Conservation (phyloP, 2,888 invertebrate genomes). For the Trimorus sp. region DNA sequence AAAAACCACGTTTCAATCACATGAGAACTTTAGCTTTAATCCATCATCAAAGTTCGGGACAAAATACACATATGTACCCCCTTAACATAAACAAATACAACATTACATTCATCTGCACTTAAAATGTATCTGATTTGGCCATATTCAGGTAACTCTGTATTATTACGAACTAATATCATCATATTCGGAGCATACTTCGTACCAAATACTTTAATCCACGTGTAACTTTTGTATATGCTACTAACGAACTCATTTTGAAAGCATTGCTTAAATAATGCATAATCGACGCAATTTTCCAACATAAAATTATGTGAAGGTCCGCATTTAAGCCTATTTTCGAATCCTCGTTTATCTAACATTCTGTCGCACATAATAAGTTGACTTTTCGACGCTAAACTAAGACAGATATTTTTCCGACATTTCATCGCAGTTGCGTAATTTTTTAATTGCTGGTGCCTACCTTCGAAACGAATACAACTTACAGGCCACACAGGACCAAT, state of each 20-base stretch:
- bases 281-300: constrained; percentile 1
- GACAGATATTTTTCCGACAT: constrained; percentile 54
- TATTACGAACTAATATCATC: background rate
- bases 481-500: constrained; percentile 52
- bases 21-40: too few species aligned
- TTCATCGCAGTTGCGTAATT: constrained; percentile 26
- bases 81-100: too few species aligned
- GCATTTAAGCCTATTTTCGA: constrained; percentile 41
- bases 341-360: constrained; percentile 40
- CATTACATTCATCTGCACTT: background rate
- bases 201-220: constrained; percentile 16
- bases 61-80: too few species aligned
- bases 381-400: constrained; percentile 51
- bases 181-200: constrained; percentile 20
- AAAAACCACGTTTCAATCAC: too few species aligned
- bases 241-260: background rate
- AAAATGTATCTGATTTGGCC: constrained; percentile 29
- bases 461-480: constrained; percentile 58
- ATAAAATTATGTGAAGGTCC: constrained; percentile 22
- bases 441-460: constrained; percentile 55
- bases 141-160: background rate
- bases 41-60: too few species aligned
- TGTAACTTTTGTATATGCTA: background rate
- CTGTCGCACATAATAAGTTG: constrained; percentile 50
- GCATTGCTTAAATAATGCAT: constrained; percentile 10